These are phyloP conservation scores for Mormyrus proboscirostris DNA, from an alignment of 2,797 vertebrate genomes.

Conservation along the genomic window DNA sequence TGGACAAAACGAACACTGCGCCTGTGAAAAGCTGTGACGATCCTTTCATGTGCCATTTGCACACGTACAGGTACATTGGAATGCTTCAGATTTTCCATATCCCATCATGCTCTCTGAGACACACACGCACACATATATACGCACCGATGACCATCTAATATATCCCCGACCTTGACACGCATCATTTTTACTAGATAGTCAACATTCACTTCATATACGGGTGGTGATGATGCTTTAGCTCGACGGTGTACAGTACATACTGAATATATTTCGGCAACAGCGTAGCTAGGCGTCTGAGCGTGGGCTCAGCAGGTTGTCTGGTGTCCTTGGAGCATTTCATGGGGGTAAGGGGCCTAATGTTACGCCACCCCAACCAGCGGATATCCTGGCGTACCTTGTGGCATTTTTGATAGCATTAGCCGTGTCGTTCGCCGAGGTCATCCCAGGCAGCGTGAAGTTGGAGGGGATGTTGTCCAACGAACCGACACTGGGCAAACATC, in stretches of 20 bases:
- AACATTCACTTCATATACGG: neutral
- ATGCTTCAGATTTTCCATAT: neutral
- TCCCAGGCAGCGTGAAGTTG: conserved; percentile 38
- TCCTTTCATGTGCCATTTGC: neutral
- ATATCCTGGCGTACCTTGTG: conserved; percentile 54
- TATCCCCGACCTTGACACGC: neutral
- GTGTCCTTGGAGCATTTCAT: neutral
- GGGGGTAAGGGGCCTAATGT: neutral
- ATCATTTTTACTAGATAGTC: neutral
- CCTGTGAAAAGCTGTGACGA: neutral
- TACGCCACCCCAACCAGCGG: neutral
- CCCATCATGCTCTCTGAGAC: neutral
- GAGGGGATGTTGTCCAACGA: conserved; percentile 21
- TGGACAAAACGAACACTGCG: neutral
- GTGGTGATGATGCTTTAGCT: neutral
- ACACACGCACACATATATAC: neutral
- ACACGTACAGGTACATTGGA: neutral
- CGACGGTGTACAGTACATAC: neutral
- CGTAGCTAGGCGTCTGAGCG: neutral
- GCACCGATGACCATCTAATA: neutral
- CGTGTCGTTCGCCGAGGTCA: conserved; percentile 44
- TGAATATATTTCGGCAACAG: neutral
- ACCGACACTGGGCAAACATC: conserved; percentile 59
- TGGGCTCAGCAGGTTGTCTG: neutral
- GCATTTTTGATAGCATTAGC: conserved; percentile 45